Evolutionary conservation across 2,888 invertebrate species (phyloP), one percentile per base, ranked within the genome.

Genomic region (Hyppa rectilinea): DNA sequence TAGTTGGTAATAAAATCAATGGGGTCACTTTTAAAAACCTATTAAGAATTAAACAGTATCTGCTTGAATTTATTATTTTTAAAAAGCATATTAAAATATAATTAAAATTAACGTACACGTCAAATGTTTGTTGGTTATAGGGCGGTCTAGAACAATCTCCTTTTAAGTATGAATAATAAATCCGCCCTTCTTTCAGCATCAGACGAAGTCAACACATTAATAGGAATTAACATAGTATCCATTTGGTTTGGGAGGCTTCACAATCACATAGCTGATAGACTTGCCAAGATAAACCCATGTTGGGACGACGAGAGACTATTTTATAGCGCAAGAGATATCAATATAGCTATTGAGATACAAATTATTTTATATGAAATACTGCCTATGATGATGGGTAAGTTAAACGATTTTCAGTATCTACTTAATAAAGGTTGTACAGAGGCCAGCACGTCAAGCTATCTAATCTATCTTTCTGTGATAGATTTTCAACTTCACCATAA

Each of bases 231-330:
- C 38, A 58, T 91, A 2, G 76, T 89, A 5, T 52, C 81, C 0
- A 83, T 91, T 31, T 88, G 88, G 85, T 85, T 89, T n/a, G 90
- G 88, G 89, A 84, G 91, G n/a, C 82, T 87, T 17, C 92, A 92
- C 69, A 91, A 91, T 49, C 62, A 75, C 2, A 82, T 91, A 29
- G 91, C 90, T 0, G 73, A 70, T 0, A 58, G 83, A 12, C 75
- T 92, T 29, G 70, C 81, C 0, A 59, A 64, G 5, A 59, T 91
- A 1, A 92, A 91, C 62, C 89, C 89, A 0, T 87, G 86, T 61
- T 91, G 91, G 92, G 73, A 82, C 12, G 92, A 92, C 10, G 87
- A 91, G 0, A 79, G 72, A 56, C 71, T 90, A 2, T 92, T 90
- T 63, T 75, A 84, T 26, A 85, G 81, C 0, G 86, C 91, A 0